phyloP scores from a whole-genome alignment of 2,888 invertebrate species.

The Hemicrepidius hirtus region DNA sequence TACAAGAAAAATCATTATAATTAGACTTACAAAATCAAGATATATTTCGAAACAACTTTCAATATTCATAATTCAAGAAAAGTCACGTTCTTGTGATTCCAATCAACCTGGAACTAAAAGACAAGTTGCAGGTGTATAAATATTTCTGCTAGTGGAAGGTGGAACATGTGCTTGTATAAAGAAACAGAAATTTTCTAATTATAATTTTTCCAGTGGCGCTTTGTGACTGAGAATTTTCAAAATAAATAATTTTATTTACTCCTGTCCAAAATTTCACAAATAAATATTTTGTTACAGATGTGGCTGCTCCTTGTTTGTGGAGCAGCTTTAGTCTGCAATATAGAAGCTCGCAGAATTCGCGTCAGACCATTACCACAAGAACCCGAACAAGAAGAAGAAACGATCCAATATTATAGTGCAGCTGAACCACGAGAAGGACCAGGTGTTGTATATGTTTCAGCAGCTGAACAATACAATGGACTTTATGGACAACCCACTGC shows the following conservation, averaged over 20 bases:
- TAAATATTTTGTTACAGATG: slow-evolving; percentile 56
- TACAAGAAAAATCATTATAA: too few species aligned
- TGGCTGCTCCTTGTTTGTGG: slow-evolving; percentile 63
- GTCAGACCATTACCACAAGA: slow-evolving; percentile 73
- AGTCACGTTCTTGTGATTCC: too few species aligned
- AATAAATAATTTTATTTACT: too few species aligned
- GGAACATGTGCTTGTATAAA: too few species aligned
- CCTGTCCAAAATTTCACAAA: neutral
- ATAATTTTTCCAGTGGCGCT: too few species aligned
- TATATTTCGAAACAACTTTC: too few species aligned
- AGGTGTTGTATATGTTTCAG: slow-evolving; percentile 69
- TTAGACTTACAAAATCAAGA: too few species aligned
- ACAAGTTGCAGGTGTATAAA: too few species aligned
- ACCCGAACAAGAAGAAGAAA: slow-evolving; percentile 71
- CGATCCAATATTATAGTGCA: slow-evolving; percentile 70
- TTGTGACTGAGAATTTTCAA: too few species aligned
- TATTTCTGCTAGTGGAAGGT: too few species aligned
- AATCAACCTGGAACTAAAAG: too few species aligned
- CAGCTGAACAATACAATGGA: slow-evolving; percentile 72
- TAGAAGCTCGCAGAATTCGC: slow-evolving; percentile 73
- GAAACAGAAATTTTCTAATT: neutral
- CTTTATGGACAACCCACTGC: slow-evolving; percentile 71
- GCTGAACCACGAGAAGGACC: slow-evolving; percentile 69
- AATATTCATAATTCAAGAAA: too few species aligned
- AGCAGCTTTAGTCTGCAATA: slow-evolving; percentile 58